phyloP scores from a whole-genome alignment of 2,888 invertebrate genomes.

The Kryphioiulus occultus region DNA sequence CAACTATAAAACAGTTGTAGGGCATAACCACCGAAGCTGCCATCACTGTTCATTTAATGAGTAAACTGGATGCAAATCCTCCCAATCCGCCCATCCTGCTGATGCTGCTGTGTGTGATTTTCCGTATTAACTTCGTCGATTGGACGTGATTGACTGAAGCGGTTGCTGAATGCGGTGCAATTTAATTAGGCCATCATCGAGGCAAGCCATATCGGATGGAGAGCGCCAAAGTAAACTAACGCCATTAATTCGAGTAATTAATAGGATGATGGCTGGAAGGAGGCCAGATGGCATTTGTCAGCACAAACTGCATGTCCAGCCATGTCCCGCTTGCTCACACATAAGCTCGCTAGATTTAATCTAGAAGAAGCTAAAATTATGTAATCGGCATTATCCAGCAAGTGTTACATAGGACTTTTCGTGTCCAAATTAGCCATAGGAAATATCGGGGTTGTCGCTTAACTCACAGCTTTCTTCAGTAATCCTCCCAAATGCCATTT shows the following conservation, averaged over 20 bases:
- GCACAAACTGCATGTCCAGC: neutral
- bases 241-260: conserved; percentile 40
- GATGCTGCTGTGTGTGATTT: neutral
- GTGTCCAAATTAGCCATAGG: too few relatives aligned
- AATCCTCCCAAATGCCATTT: neutral
- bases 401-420: neutral
- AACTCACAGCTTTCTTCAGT: neutral
- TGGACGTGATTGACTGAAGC: conserved; percentile 40
- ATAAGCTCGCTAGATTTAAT: neutral
- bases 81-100: neutral
- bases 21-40: neutral
- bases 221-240: conserved; percentile 36
- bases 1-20: neutral
- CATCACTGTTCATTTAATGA: conserved; percentile 35
- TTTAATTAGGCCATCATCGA: conserved; percentile 40
- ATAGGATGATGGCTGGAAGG: conserved; percentile 32
- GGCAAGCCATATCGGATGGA: conserved; percentile 27
- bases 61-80: neutral
- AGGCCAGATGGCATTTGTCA: conserved; percentile 36
- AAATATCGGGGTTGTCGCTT: too few relatives aligned
- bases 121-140: conserved; percentile 13
- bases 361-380: neutral
- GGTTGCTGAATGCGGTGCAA: conserved; percentile 23
- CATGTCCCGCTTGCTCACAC: neutral
- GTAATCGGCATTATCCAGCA: neutral